A percentile compares a stretch with the other conserved stretches of the same genome.
Conservation (phyloP, 2,797 vertebrate genomes). For the Phrynocephalus guinanensis region DNA sequence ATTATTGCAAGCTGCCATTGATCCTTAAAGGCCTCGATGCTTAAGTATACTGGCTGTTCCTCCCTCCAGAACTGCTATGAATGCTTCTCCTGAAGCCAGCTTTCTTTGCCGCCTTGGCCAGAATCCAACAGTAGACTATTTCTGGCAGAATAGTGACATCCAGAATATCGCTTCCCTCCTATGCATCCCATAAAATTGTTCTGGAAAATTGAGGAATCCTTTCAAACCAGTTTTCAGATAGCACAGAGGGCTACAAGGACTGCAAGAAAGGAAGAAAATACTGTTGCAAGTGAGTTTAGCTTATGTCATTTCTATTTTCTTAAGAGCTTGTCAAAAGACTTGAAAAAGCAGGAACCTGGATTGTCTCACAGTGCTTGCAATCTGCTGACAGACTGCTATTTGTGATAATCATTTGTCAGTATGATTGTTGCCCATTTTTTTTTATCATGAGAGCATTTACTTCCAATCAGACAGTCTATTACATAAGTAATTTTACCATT, state of each 20-base stretch:
- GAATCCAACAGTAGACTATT: neutral
- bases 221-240: too few species aligned
- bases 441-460: conserved; percentile 13
- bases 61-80: neutral
- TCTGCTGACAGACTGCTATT: neutral
- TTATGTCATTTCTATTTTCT: neutral
- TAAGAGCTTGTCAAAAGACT: neutral
- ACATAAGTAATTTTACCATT: neutral
- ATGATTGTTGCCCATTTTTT: neutral
- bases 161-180: neutral
- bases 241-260: too few species aligned
- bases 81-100: neutral
- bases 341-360: accelerated
- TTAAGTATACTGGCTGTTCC: neutral
- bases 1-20: conserved; percentile 6
- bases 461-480: conserved; percentile 5
- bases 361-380: neutral
- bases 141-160: neutral
- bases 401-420: neutral
- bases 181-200: too few species aligned
- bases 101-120: neutral
- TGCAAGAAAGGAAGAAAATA: too few species aligned
- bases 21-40: neutral
- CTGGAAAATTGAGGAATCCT: too few species aligned
- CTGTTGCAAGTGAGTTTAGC: neutral